phyloP scores from a whole-genome alignment of 2,113 vertebrate species.

The Edolisoma coerulescens region DNA sequence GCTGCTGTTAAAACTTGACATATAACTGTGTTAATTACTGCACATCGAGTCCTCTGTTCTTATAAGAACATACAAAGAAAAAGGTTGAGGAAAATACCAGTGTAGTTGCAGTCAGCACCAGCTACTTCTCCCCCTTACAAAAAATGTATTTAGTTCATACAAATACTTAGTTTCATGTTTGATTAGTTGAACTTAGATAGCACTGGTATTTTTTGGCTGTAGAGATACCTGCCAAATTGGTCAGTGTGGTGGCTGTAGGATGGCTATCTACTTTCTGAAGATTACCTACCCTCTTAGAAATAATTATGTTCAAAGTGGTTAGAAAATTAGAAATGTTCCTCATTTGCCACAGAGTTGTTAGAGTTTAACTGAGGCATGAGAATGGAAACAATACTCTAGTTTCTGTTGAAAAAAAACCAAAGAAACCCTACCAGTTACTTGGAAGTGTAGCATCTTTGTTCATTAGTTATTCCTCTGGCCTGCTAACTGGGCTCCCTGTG shows the following conservation, averaged over 20 bases:
- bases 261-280: not conserved
- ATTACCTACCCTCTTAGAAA: not conserved
- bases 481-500: not conserved
- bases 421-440: not conserved
- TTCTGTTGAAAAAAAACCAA: not conserved
- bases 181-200: not conserved
- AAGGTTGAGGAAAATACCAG: not conserved
- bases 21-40: not conserved
- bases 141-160: not conserved
- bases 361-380: not conserved
- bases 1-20: not conserved
- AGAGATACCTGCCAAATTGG: not conserved
- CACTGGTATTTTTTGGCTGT: not conserved
- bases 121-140: not conserved
- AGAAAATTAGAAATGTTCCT: not conserved
- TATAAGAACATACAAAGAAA: not conserved
- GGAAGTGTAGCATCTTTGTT: not conserved
- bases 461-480: not conserved
- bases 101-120: not conserved
- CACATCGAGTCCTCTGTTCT: not conserved
- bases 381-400: not conserved
- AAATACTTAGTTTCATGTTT: not conserved
- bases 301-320: not conserved
- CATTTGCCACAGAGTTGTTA: not conserved
- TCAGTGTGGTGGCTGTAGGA: not conserved